Conservation (phyloP, 2,888 invertebrate species). For the Cotesia congregata region DNA sequence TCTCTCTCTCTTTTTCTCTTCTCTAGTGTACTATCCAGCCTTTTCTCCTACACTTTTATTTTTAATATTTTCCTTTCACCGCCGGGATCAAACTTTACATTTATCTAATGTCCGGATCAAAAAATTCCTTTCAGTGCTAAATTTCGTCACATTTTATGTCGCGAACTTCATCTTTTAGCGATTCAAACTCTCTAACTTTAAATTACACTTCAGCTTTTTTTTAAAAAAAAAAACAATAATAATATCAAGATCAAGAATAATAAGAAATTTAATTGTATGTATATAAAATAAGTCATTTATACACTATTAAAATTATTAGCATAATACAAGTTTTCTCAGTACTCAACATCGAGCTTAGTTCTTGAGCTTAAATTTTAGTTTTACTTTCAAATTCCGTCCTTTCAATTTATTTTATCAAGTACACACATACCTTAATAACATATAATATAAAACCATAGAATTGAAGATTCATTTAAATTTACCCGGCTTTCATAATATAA, state of each 20-base stretch:
- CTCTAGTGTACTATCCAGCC: no score
- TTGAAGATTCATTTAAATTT: constrained; percentile 18
- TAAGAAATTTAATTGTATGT: not conserved
- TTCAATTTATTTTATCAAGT: not conserved
- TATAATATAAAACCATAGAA: not conserved
- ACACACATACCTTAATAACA: not conserved
- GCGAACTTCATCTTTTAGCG: no score
- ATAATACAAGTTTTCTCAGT: not conserved
- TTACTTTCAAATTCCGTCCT: not conserved
- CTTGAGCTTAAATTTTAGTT: not conserved
- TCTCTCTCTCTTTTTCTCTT: not conserved
- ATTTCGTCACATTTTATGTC: not conserved
- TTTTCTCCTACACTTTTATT: no score
- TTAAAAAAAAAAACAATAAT: no score
- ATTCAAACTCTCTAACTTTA: no score
- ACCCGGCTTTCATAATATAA: constrained; percentile 3
- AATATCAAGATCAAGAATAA: not conserved
- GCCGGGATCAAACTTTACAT: not conserved
- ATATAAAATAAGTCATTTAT: not conserved
- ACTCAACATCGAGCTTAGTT: not conserved
- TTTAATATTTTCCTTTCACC: not conserved
- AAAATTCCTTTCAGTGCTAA: not conserved
- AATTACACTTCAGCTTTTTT: no score
- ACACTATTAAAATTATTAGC: not conserved
- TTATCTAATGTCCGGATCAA: not conserved